Evolutionary conservation across 2,888 invertebrate genomes (phyloP), one percentile per base, ranked within the genome.

Genomic region (Thera obeliscata): DNA sequence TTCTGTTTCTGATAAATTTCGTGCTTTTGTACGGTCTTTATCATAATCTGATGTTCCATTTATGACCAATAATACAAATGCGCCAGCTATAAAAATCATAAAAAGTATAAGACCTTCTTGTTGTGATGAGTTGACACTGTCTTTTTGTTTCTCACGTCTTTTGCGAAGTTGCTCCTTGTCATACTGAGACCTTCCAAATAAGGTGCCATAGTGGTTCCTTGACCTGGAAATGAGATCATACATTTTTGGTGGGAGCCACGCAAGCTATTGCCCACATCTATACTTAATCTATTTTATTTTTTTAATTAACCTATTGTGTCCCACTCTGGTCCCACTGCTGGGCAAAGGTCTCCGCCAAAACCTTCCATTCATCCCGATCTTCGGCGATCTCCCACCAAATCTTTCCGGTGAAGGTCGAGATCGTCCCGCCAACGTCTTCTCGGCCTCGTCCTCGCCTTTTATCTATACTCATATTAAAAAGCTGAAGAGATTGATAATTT

Each of bases 201-300:
- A 71, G 49, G 79, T 68, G 0, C 91, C 90, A 78, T 95, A 95
- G 76, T 95, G 95, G 46, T 86, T 81, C 70, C 86, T 89, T 0
- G 95, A 87, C 94, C 94, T 93, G 80, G 49, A 88, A 89, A 56
- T 38, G 4, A 12, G 5, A 65, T 59, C 0, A 0, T 8, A 2
- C 9, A 46, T 48, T 46, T 12, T 12, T 22, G 22, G 12, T 50
- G 50, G 50, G 50, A 12, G 2, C 7, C 22, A 12, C 22, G 50
- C 6, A 22, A 46, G 43, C 7, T 9, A 46, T 46, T 46, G 43
- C 43, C 6, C 9, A 43, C 43, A 46, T 4, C 22, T 22, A 22
- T 22, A 22, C 22, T 22, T 22, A 22, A 22, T 22, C 22, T 22
- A 22, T 22, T 22, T 22, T 22, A 22, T 22, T 22, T 22, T 22